Evolutionary conservation across 2,113 vertebrate species (phyloP).

Genomic region (Synchiropus splendidus): DNA sequence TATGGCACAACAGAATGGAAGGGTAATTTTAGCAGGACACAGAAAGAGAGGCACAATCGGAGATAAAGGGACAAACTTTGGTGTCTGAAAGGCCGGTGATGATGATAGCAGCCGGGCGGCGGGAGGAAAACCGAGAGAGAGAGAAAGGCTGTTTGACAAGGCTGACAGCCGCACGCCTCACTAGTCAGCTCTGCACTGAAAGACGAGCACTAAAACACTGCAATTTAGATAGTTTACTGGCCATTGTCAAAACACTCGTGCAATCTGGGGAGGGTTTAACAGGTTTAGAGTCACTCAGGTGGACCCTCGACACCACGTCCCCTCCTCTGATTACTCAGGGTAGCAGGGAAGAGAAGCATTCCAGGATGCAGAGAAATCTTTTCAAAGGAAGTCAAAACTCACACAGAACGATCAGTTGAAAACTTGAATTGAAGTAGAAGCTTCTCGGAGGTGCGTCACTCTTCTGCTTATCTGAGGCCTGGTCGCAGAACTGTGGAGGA

Average conservation of each 20-base stretch:
- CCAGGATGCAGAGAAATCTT: no score
- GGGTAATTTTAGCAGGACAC: slow-evolving; percentile 91
- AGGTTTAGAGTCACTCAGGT: slow-evolving; percentile 63
- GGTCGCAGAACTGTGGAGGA: no score
- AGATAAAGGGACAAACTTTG: slow-evolving; percentile 76
- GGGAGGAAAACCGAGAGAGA: slow-evolving; percentile 37
- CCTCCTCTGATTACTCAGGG: slow-evolving; percentile 18
- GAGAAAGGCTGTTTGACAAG: slow-evolving; percentile 66
- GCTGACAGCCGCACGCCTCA: slow-evolving; percentile 57
- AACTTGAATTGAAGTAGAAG: no score
- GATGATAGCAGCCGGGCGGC: slow-evolving; percentile 69
- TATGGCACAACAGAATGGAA: slow-evolving; percentile 99
- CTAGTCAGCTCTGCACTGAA: slow-evolving; percentile 39
- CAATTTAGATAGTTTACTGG: slow-evolving; percentile 74
- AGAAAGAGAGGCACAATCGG: slow-evolving; percentile 90
- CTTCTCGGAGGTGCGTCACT: no score
- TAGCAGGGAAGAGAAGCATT: no score
- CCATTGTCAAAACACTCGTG: slow-evolving; percentile 64
- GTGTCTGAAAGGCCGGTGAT: slow-evolving; percentile 81
- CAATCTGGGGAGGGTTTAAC: slow-evolving; percentile 65
- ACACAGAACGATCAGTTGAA: no score
- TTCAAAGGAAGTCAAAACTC: no score
- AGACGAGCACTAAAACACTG: slow-evolving; percentile 60
- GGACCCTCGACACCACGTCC: slow-evolving; percentile 13
- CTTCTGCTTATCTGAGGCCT: no score